These are phyloP conservation scores for Andinoacara biseriatus DNA, from an alignment of 2,113 vertebrate species.

Conservation along the genomic window DNA sequence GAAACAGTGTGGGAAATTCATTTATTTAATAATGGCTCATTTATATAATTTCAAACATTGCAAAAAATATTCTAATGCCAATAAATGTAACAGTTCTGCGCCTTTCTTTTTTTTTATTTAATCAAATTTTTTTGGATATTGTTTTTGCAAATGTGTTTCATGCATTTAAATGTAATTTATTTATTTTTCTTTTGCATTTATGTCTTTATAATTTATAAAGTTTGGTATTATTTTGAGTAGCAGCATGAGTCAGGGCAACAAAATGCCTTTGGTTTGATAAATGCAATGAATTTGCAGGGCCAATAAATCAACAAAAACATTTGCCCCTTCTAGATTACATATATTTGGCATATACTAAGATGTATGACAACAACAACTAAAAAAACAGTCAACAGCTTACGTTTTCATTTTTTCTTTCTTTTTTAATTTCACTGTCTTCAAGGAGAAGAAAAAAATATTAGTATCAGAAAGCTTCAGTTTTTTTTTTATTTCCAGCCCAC, in stretches of 20 bases:
- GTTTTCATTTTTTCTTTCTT: background rate
- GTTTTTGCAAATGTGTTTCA: background rate
- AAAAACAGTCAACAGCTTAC: background rate
- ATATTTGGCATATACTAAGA: background rate
- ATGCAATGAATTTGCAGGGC: too few species aligned
- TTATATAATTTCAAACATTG: background rate
- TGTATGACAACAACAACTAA: background rate
- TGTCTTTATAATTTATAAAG: background rate
- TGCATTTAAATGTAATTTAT: too few species aligned
- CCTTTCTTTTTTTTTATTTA: background rate
- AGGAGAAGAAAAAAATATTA: background rate
- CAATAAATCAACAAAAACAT: background rate
- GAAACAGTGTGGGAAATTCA: background rate
- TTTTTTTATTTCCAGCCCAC: background rate
- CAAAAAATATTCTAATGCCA: background rate
- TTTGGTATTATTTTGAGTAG: background rate
- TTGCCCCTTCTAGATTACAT: background rate
- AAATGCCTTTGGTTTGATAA: background rate
- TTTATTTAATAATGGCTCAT: fast-evolving
- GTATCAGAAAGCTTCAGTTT: background rate
- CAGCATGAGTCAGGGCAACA: fast-evolving
- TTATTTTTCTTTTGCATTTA: fast-evolving
- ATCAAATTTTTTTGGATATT: background rate
- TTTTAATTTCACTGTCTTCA: background rate
- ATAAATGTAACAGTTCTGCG: background rate